Percentiles rank a stretch among this genome's conserved stretches.
Evolutionary conservation across 2,113 vertebrate species (phyloP).

Genomic region (Grus americana): DNA sequence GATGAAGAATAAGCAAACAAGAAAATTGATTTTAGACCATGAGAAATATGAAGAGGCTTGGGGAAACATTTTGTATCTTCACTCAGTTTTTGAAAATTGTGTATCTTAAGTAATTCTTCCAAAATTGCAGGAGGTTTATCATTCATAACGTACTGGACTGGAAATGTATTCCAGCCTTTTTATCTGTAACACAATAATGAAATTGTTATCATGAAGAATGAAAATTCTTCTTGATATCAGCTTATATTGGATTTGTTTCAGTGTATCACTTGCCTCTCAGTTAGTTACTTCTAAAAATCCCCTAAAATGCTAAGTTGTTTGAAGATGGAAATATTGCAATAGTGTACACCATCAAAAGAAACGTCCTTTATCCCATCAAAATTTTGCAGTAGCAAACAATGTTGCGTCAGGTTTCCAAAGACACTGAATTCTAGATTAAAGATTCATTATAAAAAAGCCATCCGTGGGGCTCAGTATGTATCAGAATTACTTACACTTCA

Average conservation of each 20-base stretch:
- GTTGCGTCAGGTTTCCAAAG: not conserved
- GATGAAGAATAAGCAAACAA: not conserved
- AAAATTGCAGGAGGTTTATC: not conserved
- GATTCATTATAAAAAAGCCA: not conserved
- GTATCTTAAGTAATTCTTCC: not conserved
- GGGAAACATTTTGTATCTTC: not conserved
- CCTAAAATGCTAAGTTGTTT: not conserved
- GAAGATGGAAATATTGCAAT: not conserved
- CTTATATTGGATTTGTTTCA: not conserved
- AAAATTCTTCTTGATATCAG: not conserved
- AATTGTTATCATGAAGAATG: not conserved
- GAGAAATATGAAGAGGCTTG: not conserved
- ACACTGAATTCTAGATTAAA: not conserved
- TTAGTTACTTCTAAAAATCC: not conserved
- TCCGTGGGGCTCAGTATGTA: not conserved
- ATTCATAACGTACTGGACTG: not conserved
- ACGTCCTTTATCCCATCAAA: not conserved
- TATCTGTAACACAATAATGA: not conserved
- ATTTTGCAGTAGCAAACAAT: not conserved
- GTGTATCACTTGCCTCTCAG: not conserved
- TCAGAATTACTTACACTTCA: not conserved
- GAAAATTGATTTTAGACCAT: not conserved
- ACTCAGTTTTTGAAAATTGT: not conserved
- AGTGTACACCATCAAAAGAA: not conserved
- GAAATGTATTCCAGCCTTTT: not conserved